phyloP scores from a whole-genome alignment of 2,888 invertebrate species.

The Acanthoscelides obtectus region DNA sequence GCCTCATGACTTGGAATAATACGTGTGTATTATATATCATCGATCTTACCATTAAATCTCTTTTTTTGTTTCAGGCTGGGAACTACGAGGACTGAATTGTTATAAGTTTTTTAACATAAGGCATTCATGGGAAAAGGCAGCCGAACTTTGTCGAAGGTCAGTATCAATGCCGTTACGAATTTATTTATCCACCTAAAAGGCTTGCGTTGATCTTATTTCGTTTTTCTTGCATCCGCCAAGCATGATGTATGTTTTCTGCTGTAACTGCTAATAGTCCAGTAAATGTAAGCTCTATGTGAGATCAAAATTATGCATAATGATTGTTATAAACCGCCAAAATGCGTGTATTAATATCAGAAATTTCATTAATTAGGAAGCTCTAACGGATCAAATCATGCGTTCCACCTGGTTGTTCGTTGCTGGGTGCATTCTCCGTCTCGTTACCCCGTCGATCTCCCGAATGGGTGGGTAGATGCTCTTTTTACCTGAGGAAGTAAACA shows the following conservation, averaged over 20 bases:
- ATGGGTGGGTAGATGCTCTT: no score
- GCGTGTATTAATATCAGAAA: no score
- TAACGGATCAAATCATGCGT: no score
- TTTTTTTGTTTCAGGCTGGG: constrained; percentile 73
- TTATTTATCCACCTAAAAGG: neutral
- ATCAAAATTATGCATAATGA: no score
- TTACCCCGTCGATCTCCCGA: no score
- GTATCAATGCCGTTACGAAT: constrained; percentile 26
- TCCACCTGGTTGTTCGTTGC: no score
- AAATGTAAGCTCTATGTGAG: no score
- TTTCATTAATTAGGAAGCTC: no score
- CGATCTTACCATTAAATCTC: neutral
- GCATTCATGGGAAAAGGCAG: constrained; percentile 94
- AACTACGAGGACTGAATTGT: constrained; percentile 84
- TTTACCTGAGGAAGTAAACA: no score
- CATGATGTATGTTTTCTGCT: neutral
- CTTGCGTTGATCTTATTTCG: neutral
- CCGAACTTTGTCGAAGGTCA: constrained; percentile 91
- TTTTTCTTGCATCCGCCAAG: neutral
- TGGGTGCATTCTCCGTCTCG: no score
- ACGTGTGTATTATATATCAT: neutral
- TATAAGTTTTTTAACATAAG: constrained; percentile 94
- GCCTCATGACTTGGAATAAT: neutral
- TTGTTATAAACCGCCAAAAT: no score
- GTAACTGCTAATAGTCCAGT: no score